Evolutionary conservation across 2,888 invertebrate species (phyloP).

Genomic region (Stenurella melanura): DNA sequence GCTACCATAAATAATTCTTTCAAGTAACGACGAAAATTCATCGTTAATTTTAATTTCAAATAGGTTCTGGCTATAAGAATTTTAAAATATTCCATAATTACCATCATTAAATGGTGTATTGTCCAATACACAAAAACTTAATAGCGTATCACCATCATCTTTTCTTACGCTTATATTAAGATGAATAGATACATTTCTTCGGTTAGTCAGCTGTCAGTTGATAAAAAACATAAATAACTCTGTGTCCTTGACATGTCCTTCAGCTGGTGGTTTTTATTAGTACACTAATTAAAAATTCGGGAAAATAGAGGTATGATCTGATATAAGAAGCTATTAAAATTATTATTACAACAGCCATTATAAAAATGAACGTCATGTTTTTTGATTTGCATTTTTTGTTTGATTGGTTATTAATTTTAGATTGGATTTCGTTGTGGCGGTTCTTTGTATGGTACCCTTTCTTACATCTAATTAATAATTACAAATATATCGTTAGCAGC

Average conservation of each 20-base stretch:
- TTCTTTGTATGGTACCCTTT: conserved; percentile 49
- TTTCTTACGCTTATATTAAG: conserved; percentile 1
- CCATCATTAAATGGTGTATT: conserved; percentile 29
- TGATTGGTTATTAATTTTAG: conserved; percentile 48
- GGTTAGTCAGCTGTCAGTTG: conserved; percentile 21
- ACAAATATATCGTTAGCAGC: conserved; percentile 28
- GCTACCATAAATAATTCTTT: conserved; percentile 33
- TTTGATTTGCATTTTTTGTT: conserved; percentile 56
- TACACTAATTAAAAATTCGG: conserved; percentile 56
- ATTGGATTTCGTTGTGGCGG: conserved; percentile 40
- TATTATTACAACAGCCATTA: conserved; percentile 56
- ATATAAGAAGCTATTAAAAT: conserved; percentile 61
- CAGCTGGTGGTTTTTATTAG: conserved; percentile 19
- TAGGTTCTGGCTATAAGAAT: neutral
- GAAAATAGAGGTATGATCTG: conserved; percentile 44
- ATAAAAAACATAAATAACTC: conserved; percentile 36
- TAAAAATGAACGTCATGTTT: conserved; percentile 60
- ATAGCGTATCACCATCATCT: conserved; percentile 29
- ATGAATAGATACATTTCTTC: conserved; percentile 23
- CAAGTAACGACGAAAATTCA: conserved; percentile 23
- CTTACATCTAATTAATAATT: conserved; percentile 41
- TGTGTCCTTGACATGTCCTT: conserved; percentile 53
- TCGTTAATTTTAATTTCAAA: conserved; percentile 23
- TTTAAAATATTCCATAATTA: conserved; percentile 27
- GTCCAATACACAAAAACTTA: conserved; percentile 31